These are phyloP conservation scores for Smittia sp. DNA, from an alignment of 2,888 invertebrate genomes.

Conservation along the genomic window DNA sequence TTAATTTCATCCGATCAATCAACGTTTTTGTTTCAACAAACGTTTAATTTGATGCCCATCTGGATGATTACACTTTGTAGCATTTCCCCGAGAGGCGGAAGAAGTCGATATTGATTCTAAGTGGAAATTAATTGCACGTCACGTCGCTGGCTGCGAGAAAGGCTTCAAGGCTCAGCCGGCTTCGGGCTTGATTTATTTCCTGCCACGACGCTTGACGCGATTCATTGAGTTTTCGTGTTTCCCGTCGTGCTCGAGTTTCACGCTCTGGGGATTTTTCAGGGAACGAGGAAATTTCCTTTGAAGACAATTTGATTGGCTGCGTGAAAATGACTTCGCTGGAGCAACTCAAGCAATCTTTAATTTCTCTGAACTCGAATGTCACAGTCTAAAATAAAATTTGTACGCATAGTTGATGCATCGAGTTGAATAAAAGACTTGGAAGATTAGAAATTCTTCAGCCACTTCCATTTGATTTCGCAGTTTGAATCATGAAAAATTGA, in stretches of 20 bases:
- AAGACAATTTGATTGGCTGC: no score
- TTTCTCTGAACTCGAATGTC: no score
- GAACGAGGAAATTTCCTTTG: no score
- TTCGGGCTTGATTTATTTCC: background rate
- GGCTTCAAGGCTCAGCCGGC: background rate
- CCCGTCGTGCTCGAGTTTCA: background rate
- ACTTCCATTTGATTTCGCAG: no score
- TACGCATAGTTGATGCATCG: no score
- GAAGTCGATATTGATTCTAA: background rate
- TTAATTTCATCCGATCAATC: slow-evolving; percentile 8
- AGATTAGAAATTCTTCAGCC: no score
- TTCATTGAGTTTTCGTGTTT: slow-evolving; percentile 3
- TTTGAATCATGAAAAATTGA: no score
- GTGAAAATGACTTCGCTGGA: no score
- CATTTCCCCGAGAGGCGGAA: background rate
- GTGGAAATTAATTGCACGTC: slow-evolving; percentile 9
- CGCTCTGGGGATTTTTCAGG: no score
- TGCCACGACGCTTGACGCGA: background rate
- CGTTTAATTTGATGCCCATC: background rate
- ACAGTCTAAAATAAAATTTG: no score
- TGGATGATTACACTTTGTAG: background rate
- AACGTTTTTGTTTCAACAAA: slow-evolving; percentile 12
- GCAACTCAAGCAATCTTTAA: no score
- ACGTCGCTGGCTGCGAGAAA: background rate
- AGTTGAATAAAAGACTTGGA: no score